phyloP scores from a whole-genome alignment of 2,113 vertebrate species.

The Neomonachus schauinslandi region DNA sequence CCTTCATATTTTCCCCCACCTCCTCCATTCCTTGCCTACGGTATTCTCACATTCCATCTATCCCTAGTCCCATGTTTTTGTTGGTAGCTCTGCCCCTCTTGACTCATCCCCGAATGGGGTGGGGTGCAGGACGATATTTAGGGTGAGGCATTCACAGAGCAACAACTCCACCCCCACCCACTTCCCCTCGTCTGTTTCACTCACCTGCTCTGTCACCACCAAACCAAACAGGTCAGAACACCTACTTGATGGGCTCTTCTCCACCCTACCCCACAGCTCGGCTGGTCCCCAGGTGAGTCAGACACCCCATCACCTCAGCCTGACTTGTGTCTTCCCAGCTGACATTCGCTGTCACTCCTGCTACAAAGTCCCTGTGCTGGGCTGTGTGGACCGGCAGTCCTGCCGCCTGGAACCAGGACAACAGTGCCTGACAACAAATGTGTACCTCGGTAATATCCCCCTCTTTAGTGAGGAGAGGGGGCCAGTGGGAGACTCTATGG shows the following conservation, averaged over 20 bases:
- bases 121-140: not conserved
- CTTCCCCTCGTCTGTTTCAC: not conserved
- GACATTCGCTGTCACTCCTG: slow-evolving; percentile 77
- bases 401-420: slow-evolving; percentile 72
- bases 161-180: slow-evolving; percentile 10
- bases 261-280: not conserved
- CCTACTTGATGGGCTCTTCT: not conserved
- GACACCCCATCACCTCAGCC: not conserved
- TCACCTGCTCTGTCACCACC: not conserved
- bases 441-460: slow-evolving; percentile 71
- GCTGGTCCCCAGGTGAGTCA: not conserved
- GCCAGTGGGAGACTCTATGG: not conserved
- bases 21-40: not conserved
- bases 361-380: slow-evolving; percentile 77
- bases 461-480: not conserved
- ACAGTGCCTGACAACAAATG: slow-evolving; percentile 70
- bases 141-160: slow-evolving; percentile 8
- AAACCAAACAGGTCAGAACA: not conserved
- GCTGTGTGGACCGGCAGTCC: slow-evolving; percentile 75
- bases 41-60: not conserved
- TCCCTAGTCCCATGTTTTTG: not conserved
- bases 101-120: slow-evolving; percentile 50
- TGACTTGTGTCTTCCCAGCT: slow-evolving; percentile 71
- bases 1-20: not conserved
- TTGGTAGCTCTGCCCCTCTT: slow-evolving; percentile 15